A percentile compares a stretch with the other conserved stretches of the same genome.
Conservation (phyloP, 64 coral and sea anemone species). For the Porites lutea region DNA sequence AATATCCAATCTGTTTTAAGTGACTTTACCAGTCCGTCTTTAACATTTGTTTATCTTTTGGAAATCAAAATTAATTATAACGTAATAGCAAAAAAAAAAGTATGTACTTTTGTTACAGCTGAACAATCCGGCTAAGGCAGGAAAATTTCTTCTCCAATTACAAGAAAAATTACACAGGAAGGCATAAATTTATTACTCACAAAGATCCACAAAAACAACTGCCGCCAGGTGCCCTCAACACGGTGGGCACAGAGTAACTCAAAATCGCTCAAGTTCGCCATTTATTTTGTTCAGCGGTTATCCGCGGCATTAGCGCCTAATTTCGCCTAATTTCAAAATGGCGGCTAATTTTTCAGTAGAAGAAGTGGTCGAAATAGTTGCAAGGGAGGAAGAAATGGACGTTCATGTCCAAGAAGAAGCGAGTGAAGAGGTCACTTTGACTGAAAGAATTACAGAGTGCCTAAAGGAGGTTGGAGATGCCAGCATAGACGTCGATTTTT, state of each 20-base stretch:
- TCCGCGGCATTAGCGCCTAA: background rate
- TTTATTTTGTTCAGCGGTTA: slow-evolving; percentile 55
- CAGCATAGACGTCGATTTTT: background rate
- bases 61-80: too few relatives aligned
- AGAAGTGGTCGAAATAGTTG: background rate
- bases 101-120: too few relatives aligned
- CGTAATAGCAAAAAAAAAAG: too few relatives aligned
- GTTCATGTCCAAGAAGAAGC: background rate
- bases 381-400: slow-evolving; percentile 16
- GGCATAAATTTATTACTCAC: too few relatives aligned
- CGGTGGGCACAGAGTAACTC: slow-evolving; percentile 28
- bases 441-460: background rate
- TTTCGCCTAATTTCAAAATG: slow-evolving; percentile 43
- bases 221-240: too few relatives aligned
- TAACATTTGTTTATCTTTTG: too few relatives aligned
- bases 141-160: too few relatives aligned
- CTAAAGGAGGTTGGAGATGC: background rate
- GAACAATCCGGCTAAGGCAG: too few relatives aligned
- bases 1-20: too few relatives aligned
- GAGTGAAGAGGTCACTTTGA: slow-evolving; percentile 14
- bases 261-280: slow-evolving; percentile 46
- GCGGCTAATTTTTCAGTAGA: slow-evolving; percentile 5
- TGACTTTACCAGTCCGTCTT: too few relatives aligned
- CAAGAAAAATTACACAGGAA: too few relatives aligned
- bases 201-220: too few relatives aligned